Percentiles rank a stretch among this genome's conserved stretches.
These are phyloP conservation scores for Stenodera caucasica DNA, from an alignment of 2,888 invertebrate genomes.

Conservation along the genomic window DNA sequence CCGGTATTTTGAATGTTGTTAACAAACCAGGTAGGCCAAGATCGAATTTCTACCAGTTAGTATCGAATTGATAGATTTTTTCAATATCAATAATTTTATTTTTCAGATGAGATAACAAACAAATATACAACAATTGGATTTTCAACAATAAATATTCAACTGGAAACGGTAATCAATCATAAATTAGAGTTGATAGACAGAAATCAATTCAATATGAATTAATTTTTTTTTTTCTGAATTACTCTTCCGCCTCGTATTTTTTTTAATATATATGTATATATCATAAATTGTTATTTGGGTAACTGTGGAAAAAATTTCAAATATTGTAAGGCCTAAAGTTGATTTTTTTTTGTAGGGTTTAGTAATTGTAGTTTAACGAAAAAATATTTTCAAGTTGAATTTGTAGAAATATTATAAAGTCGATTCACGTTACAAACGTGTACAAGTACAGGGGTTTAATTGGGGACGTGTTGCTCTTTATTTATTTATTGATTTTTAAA, in stretches of 20 bases:
- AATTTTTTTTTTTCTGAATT: too few relatives aligned
- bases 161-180: too few relatives aligned
- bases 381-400: slow-evolving; percentile 20
- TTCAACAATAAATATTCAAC: too few relatives aligned
- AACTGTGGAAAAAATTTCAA: neutral
- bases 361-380: slow-evolving; percentile 25
- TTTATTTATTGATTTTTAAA: slow-evolving; percentile 20
- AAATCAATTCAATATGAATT: too few relatives aligned
- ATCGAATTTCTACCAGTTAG: neutral
- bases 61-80: neutral
- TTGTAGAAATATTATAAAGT: slow-evolving; percentile 10
- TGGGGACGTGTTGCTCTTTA: slow-evolving; percentile 9
- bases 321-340: neutral
- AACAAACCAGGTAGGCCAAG: neutral
- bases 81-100: too few relatives aligned
- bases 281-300: neutral
- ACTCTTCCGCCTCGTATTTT: too few relatives aligned
- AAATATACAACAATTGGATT: too few relatives aligned
- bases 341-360: slow-evolving; percentile 12
- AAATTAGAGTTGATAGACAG: too few relatives aligned
- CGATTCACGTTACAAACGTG: neutral
- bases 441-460: slow-evolving; percentile 10
- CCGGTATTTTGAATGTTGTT: too few relatives aligned
- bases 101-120: too few relatives aligned
- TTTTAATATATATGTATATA: too few relatives aligned